A percentile compares a stretch with the other conserved stretches of the same genome.
These are phyloP conservation scores for Camelus bactrianus DNA, from an alignment of 2,113 vertebrate species.

Conservation along the genomic window DNA sequence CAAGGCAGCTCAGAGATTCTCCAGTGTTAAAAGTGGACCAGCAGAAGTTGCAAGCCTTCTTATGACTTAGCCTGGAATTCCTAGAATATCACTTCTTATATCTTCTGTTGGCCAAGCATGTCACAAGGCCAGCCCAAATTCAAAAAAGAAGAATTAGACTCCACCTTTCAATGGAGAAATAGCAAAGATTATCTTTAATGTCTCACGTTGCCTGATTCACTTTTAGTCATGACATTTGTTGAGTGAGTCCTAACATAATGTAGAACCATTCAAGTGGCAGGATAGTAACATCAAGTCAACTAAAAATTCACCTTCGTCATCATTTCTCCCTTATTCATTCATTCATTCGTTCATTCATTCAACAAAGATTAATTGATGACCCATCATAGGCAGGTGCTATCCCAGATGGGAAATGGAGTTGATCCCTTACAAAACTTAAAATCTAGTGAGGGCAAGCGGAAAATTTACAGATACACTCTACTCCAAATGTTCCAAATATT, in stretches of 20 bases:
- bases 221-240: background rate
- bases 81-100: background rate
- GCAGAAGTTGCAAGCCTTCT: background rate
- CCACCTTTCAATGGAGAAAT: background rate
- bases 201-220: background rate
- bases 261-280: background rate
- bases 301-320: background rate
- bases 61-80: background rate
- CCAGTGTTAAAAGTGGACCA: background rate
- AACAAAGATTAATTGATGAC: background rate
- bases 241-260: background rate
- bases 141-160: background rate
- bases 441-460: background rate
- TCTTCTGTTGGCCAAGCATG: background rate
- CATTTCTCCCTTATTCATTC: background rate
- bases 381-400: fast-evolving
- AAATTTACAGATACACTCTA: background rate
- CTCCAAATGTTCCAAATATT: background rate
- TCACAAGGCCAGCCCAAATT: background rate
- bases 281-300: background rate
- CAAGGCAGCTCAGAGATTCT: background rate
- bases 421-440: background rate
- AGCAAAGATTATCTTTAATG: background rate
- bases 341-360: background rate
- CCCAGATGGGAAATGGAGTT: background rate